These are phyloP conservation scores for Protonibea diacanthus DNA, from an alignment of 2,797 vertebrate genomes.

Conservation along the genomic window DNA sequence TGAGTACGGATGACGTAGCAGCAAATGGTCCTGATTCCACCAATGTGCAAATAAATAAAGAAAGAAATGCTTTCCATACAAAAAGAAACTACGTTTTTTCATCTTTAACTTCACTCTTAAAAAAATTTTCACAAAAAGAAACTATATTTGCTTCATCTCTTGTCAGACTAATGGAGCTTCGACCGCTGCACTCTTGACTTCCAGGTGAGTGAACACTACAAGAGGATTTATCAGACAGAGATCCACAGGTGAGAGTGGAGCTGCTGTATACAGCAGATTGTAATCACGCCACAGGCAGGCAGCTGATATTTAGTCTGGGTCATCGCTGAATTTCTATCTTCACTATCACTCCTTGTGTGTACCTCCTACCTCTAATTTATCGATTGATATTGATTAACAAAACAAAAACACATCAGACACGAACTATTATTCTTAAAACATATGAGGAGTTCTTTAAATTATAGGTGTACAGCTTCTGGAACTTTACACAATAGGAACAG, in stretches of 20 bases:
- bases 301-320: slow-evolving; percentile 35
- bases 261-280: slow-evolving; percentile 37
- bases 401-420: background rate
- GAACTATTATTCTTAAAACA: background rate
- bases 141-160: background rate
- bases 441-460: background rate
- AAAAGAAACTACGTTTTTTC: background rate
- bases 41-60: too few relatives aligned
- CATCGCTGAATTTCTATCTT: slow-evolving; percentile 25
- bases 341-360: too few relatives aligned
- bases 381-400: too few relatives aligned
- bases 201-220: slow-evolving; percentile 34
- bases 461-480: background rate
- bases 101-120: background rate
- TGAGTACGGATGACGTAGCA: slow-evolving; percentile 34
- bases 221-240: slow-evolving; percentile 46
- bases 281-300: slow-evolving; percentile 27
- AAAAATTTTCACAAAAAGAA: background rate
- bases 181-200: slow-evolving; percentile 39
- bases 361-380: background rate
- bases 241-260: slow-evolving; percentile 50
- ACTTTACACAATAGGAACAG: too few relatives aligned
- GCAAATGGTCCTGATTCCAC: background rate
- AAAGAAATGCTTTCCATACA: background rate
- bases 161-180: background rate